Evolutionary conservation across 2,113 vertebrate genomes (phyloP).

Genomic region (Carassius gibelio): DNA sequence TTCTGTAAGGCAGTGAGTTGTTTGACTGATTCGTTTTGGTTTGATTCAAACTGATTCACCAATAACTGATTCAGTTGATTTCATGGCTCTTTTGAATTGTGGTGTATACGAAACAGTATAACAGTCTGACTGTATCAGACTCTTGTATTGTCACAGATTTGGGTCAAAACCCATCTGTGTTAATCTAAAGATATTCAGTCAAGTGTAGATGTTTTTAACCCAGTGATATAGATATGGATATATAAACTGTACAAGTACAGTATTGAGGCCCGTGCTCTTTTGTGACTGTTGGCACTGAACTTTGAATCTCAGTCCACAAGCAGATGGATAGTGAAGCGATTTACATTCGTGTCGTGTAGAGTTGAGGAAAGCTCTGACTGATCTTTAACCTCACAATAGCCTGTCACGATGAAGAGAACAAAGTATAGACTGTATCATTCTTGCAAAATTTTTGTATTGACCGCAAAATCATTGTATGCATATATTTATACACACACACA

Average conservation of each 20-base stretch:
- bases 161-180: neutral
- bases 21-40: neutral
- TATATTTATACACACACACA: no score
- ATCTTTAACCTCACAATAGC: conserved; percentile 55
- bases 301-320: conserved; percentile 49
- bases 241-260: neutral
- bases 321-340: conserved; percentile 57
- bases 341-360: conserved; percentile 58
- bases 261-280: conserved; percentile 52
- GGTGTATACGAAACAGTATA: neutral
- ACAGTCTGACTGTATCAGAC: neutral
- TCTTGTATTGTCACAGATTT: neutral
- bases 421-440: neutral
- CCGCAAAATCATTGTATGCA: no score
- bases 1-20: neutral
- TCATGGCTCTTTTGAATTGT: neutral
- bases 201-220: neutral
- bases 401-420: conserved; percentile 35
- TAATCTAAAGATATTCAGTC: neutral
- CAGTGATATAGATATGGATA: neutral
- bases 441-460: no score
- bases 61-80: neutral
- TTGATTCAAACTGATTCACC: neutral
- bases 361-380: conserved; percentile 39
- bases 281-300: conserved; percentile 48